Conservation (phyloP, 2,113 vertebrate species). For the Bucco capensis region DNA sequence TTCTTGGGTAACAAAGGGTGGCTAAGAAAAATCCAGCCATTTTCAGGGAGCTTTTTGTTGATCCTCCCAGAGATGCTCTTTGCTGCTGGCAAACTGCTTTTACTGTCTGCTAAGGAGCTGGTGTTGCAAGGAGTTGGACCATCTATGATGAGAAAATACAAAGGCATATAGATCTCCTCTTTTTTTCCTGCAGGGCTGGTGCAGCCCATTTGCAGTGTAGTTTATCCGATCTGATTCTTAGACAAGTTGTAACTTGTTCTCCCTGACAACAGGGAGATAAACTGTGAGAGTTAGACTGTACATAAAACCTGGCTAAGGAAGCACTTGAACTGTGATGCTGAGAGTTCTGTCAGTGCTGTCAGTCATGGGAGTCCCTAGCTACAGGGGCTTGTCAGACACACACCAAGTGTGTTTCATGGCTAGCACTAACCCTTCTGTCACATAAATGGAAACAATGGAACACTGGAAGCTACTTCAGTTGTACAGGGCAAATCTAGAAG, state of each 20-base stretch:
- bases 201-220: neutral
- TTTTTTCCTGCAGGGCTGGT: neutral
- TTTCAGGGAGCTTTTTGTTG: neutral
- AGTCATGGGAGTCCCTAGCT: no score
- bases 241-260: neutral
- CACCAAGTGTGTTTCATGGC: neutral
- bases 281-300: neutral
- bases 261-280: neutral
- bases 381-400: neutral
- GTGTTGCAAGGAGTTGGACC: neutral
- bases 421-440: fast-evolving
- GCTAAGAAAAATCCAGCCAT: neutral
- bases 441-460: fast-evolving
- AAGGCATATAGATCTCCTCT: neutral
- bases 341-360: no score
- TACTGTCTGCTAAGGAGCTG: neutral
- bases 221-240: neutral
- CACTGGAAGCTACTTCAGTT: neutral
- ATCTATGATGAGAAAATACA: neutral
- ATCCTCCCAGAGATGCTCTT: neutral
- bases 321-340: neutral
- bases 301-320: neutral
- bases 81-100: neutral
- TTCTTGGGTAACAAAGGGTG: neutral
- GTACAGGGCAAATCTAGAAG: neutral